These are phyloP conservation scores for Torymus texanus DNA, from an alignment of 2,888 invertebrate species.

Conservation along the genomic window DNA sequence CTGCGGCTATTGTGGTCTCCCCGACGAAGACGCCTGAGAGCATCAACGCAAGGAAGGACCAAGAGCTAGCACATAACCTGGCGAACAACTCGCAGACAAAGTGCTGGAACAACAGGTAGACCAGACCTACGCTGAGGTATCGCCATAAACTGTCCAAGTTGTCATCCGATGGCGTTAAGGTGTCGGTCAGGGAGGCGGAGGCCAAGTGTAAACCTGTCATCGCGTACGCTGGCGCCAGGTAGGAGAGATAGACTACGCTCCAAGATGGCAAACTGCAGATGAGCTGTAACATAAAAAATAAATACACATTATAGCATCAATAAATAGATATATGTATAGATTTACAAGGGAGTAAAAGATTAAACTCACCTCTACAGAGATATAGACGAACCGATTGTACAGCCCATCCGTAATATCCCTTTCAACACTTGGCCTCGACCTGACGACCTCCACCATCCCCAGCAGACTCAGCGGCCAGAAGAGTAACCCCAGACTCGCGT, in stretches of 20 bases:
- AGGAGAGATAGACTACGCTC: conserved; percentile 87
- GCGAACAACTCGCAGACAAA: conserved; percentile 69
- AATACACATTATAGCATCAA: background rate
- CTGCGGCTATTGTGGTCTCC: conserved; percentile 68
- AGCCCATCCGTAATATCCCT: conserved; percentile 88
- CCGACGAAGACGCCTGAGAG: conserved; percentile 69
- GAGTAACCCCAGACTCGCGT: conserved; percentile 85
- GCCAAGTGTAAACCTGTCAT: conserved; percentile 87
- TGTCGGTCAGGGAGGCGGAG: background rate
- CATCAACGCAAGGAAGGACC: conserved; percentile 67
- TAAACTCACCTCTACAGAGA: conserved; percentile 84
- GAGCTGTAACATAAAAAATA: conserved; percentile 77
- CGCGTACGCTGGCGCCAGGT: conserved; percentile 90
- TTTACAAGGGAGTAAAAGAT: background rate
- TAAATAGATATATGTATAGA: background rate
- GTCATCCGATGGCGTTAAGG: conserved; percentile 64
- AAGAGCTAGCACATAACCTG: conserved; percentile 66
- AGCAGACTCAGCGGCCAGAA: conserved; percentile 83
- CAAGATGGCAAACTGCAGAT: conserved; percentile 87
- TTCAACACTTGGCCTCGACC: conserved; percentile 79
- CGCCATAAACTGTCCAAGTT: conserved; percentile 70
- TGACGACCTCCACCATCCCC: conserved; percentile 73
- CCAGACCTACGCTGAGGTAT: conserved; percentile 67
- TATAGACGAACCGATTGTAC: conserved; percentile 87
- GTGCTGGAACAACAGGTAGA: conserved; percentile 71